These are phyloP conservation scores for Deilephila porcellus DNA, from an alignment of 2,888 invertebrate genomes.

Conservation along the genomic window DNA sequence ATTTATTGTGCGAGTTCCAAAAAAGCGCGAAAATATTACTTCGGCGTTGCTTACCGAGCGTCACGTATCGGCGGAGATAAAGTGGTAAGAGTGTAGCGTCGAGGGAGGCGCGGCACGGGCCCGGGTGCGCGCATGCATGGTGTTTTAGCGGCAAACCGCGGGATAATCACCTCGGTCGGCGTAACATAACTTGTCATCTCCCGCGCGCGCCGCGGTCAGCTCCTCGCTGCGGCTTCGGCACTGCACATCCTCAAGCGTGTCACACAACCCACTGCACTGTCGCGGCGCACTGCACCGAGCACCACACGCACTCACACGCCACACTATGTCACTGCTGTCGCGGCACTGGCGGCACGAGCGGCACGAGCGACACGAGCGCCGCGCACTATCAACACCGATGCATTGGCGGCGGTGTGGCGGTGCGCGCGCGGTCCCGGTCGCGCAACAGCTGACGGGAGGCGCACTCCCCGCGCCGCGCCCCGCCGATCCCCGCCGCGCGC, in stretches of 20 bases:
- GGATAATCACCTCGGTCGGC: conserved; percentile 84
- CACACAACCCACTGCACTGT: conserved; percentile 62
- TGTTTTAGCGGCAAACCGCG: conserved; percentile 72
- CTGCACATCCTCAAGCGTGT: conserved; percentile 73
- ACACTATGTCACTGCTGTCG: conserved; percentile 63
- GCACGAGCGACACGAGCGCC: conserved; percentile 63
- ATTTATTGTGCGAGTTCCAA: conserved; percentile 56
- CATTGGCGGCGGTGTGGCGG: conserved; percentile 77
- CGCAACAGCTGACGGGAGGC: conserved; percentile 85
- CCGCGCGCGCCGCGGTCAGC: conserved; percentile 76
- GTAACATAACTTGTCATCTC: conserved; percentile 82
- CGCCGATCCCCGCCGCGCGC: conserved; percentile 52
- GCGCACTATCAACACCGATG: conserved; percentile 79
- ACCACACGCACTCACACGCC: conserved; percentile 51
- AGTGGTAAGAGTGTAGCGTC: conserved; percentile 48
- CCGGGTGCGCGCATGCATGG: conserved; percentile 66
- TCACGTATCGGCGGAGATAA: conserved; percentile 48
- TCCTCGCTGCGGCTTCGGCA: conserved; percentile 62
- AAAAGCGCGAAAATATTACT: conserved; percentile 63
- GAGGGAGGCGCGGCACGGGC: conserved; percentile 38
- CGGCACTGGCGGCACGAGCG: conserved; percentile 43
- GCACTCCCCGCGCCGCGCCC: conserved; percentile 63
- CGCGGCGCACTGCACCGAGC: conserved; percentile 50
- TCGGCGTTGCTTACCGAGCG: conserved; percentile 68
- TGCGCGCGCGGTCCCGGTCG: conserved; percentile 77